These are phyloP conservation scores for Coccyzus lansbergi DNA, from an alignment of 2,797 vertebrate species.

Conservation along the genomic window DNA sequence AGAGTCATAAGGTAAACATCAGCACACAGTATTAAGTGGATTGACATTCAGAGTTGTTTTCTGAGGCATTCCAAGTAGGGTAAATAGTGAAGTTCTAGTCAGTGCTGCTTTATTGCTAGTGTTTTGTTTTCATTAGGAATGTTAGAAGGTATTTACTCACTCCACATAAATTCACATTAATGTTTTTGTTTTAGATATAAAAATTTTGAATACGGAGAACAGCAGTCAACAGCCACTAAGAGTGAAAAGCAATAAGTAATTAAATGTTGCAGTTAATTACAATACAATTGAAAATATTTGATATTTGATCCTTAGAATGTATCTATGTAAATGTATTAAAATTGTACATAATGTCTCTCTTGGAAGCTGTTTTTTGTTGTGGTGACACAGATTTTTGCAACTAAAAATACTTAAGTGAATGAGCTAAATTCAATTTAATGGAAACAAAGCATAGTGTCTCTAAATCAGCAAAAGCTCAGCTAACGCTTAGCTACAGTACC, in stretches of 20 bases:
- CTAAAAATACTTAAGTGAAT: background rate
- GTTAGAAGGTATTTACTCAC: background rate
- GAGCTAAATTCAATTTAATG: background rate
- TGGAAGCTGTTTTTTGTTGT: background rate
- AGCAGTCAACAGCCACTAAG: conserved; percentile 20
- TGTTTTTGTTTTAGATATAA: conserved; percentile 64
- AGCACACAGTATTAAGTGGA: background rate
- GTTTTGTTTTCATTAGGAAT: background rate
- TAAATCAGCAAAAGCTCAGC: background rate
- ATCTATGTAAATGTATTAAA: background rate
- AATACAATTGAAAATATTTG: conserved; percentile 1
- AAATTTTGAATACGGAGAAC: conserved; percentile 14
- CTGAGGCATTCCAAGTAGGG: background rate
- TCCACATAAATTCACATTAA: background rate
- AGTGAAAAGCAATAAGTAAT: conserved; percentile 66
- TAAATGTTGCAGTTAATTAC: conserved; percentile 27
- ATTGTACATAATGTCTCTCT: background rate
- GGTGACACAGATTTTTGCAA: background rate
- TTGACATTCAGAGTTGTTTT: background rate
- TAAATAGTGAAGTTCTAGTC: background rate
- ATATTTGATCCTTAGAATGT: conserved; percentile 10
- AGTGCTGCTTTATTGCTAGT: background rate
- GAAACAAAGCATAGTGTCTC: background rate
- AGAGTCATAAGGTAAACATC: background rate
- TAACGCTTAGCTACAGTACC: background rate